Base-by-base conservation (phyloP, 2,797 vertebrate species). In the Xiphophorus birchmanni region DNA sequence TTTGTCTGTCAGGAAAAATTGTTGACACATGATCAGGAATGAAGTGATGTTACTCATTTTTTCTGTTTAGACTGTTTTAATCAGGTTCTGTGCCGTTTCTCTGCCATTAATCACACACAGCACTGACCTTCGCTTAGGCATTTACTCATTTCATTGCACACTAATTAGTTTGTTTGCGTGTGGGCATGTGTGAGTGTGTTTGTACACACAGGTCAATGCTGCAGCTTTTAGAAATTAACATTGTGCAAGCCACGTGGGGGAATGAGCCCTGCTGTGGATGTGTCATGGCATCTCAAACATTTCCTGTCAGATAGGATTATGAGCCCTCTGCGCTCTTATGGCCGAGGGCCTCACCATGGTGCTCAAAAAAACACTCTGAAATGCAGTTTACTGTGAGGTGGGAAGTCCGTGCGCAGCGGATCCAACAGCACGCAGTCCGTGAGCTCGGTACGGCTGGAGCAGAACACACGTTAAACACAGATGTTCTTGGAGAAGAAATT, bases 261-360 rank as follows among this genome's bases (percentile, higher is more conserved):
- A 95, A 96, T 95, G 95, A 96, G 92, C 92, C 97, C 96, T 96
- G 96, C 96, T 97, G 96, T 96, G 97, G 96, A 96, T 96, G 94
- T 96, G 96, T 97, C 96, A 95, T 97, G 97, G 98, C 97, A 99
- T 99, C 95, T 96, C 96, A 98, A 95, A 96, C 96, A 99, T 99
- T 99, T 99, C 98, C 98, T 99, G 96, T 94, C 84, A 92, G 96
- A 96, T 96, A 96, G 96, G 97, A 97, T 98, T 97, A 97, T 95
- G 96, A 96, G 95, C 95, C 94, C 92, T 96, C 95, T 94, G 93
- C 93, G 95, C 95, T 97, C 90, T 88, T 96, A 96, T 96, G 96
- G 96, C 96, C 92, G 83, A 95, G 90, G 97, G 97, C 95, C 94
- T 96, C 96, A 95, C 96, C 95, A 96, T 96, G 96, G 95, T 95